These are phyloP conservation scores for Coenonympha arcania DNA, from an alignment of 2,888 invertebrate genomes.

Conservation along the genomic window DNA sequence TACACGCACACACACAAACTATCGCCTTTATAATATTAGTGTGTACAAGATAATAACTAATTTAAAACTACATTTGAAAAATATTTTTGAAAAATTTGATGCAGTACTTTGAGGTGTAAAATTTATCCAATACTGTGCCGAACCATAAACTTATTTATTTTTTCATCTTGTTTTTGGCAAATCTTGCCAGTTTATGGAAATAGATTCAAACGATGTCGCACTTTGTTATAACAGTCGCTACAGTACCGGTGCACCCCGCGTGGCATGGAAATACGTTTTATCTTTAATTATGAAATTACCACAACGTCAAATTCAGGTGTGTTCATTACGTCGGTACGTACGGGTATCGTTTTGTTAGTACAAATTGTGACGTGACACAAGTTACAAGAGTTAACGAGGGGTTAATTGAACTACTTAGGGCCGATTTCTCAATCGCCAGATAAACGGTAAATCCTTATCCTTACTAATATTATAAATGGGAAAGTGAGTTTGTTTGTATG, in stretches of 20 bases:
- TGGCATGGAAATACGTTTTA: constrained; percentile 16
- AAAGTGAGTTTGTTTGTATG: no score
- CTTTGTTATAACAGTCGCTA: constrained; percentile 2
- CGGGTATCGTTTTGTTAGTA: constrained; percentile 26
- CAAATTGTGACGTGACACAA: constrained; percentile 19
- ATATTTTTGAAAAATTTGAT: no score
- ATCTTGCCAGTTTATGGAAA: background rate
- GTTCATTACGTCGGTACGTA: constrained; percentile 24
- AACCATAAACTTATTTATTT: background rate
- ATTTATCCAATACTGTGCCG: no score
- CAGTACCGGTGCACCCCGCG: constrained; percentile 5
- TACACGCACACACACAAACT: no score
- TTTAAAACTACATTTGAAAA: no score
- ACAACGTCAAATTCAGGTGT: constrained; percentile 26
- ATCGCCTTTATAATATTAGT: no score
- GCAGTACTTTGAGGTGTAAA: no score
- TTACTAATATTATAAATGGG: no score
- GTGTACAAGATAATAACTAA: no score
- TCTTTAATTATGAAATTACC: constrained; percentile 24
- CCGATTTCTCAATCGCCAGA: no score
- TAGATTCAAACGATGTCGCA: background rate
- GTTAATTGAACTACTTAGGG: background rate
- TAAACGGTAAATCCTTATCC: no score
- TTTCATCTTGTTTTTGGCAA: background rate
- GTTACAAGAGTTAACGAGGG: background rate